Conservation (phyloP, 2,113 vertebrate species). For the Chaetodon auriga region DNA sequence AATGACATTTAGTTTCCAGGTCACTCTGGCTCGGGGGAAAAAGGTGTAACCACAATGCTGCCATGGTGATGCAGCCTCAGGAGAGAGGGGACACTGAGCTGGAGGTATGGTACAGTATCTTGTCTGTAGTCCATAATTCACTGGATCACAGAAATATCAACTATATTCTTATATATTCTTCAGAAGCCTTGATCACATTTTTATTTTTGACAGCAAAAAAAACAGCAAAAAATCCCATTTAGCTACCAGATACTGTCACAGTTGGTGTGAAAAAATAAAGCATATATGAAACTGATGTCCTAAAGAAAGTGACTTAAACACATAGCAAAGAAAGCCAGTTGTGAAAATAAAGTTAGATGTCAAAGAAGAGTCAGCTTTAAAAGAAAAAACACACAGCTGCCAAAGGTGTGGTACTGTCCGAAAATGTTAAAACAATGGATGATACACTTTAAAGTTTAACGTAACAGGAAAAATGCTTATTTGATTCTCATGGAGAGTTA, state of each 20-base stretch:
- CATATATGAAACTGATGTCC: not conserved
- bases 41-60: slow-evolving; percentile 28
- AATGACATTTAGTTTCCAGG: slow-evolving; percentile 71
- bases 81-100: slow-evolving; percentile 4
- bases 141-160: not conserved
- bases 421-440: no score
- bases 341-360: not conserved
- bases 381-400: no score
- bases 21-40: slow-evolving; percentile 47
- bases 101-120: not conserved
- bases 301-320: not conserved
- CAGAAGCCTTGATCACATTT: no score
- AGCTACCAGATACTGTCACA: not conserved
- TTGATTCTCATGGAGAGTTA: no score
- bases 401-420: no score
- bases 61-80: slow-evolving; percentile 24
- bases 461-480: not conserved
- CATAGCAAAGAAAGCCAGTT: not conserved
- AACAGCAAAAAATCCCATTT: not conserved
- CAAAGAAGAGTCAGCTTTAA: no score
- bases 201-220: not conserved
- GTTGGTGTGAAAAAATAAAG: not conserved
- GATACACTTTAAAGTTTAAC: no score
- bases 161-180: not conserved
- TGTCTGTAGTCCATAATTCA: not conserved